Conservation (phyloP, 2,888 invertebrate genomes). For the Acleris laterana region DNA sequence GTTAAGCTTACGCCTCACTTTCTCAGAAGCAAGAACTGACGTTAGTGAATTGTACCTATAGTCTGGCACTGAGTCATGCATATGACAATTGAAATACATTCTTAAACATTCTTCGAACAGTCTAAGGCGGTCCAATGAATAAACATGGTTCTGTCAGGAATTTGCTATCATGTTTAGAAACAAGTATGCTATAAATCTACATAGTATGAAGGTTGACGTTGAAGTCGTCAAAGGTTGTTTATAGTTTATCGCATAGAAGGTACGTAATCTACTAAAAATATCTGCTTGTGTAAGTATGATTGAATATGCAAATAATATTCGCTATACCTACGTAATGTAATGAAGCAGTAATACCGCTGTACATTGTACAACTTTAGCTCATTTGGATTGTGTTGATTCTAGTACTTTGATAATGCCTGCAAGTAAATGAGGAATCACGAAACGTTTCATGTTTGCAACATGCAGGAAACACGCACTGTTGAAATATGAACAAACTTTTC, state of each 20-base stretch:
- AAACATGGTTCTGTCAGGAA: background rate
- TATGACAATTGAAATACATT: constrained; percentile 11
- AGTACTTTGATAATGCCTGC: constrained; percentile 7
- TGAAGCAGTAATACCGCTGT: background rate
- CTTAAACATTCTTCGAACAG: background rate
- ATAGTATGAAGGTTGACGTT: constrained; percentile 7
- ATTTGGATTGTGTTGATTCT: background rate
- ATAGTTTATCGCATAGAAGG: constrained; percentile 13
- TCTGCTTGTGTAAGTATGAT: constrained; percentile 27
- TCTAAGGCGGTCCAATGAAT: background rate
- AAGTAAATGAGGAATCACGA: constrained; percentile 34
- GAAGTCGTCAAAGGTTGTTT: constrained; percentile 18
- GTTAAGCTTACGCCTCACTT: constrained; percentile 19
- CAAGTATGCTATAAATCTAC: constrained; percentile 1
- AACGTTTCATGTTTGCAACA: constrained; percentile 38
- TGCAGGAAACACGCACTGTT: constrained; percentile 33
- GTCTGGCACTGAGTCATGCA: constrained; percentile 30
- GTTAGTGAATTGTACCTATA: constrained; percentile 20
- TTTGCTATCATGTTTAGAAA: constrained; percentile 7
- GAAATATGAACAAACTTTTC: constrained; percentile 14
- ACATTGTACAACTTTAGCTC: background rate
- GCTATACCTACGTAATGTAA: background rate
- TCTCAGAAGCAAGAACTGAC: constrained; percentile 28
- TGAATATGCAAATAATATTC: constrained; percentile 26
- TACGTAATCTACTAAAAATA: constrained; percentile 32